phyloP scores from a whole-genome alignment of 2,113 vertebrate genomes.

The Chionomys nivalis region DNA sequence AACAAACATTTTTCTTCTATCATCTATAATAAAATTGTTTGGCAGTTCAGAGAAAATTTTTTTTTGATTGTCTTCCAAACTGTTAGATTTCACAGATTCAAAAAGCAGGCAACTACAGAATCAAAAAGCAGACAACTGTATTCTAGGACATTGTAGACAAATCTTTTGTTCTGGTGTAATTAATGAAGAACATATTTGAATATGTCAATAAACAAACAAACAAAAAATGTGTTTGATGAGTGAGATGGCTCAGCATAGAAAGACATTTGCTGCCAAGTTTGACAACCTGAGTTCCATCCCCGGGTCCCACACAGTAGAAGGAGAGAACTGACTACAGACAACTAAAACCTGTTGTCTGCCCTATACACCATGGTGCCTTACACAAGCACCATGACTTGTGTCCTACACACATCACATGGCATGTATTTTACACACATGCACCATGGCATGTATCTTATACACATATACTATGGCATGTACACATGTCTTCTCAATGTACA shows the following conservation, averaged over 20 bases:
- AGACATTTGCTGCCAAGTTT: background rate
- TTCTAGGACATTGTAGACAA: background rate
- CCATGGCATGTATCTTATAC: background rate
- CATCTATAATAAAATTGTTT: background rate
- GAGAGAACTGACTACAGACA: background rate
- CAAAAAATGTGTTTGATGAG: background rate
- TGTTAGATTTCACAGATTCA: background rate
- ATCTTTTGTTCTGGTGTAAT: background rate
- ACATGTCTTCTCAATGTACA: background rate
- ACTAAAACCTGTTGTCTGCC: background rate
- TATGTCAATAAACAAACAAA: background rate
- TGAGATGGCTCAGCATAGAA: background rate
- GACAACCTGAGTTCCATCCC: background rate
- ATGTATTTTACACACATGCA: background rate
- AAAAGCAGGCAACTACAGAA: background rate
- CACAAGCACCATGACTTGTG: background rate
- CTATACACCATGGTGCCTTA: background rate
- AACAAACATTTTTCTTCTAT: background rate
- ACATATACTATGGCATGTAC: background rate
- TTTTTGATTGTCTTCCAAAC: background rate
- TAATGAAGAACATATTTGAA: background rate
- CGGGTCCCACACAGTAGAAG: background rate
- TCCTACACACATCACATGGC: background rate
- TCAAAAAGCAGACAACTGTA: background rate
- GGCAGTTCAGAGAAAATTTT: background rate